phyloP scores from a whole-genome alignment of 2,113 vertebrate species.

The Hiodon tergisus region DNA sequence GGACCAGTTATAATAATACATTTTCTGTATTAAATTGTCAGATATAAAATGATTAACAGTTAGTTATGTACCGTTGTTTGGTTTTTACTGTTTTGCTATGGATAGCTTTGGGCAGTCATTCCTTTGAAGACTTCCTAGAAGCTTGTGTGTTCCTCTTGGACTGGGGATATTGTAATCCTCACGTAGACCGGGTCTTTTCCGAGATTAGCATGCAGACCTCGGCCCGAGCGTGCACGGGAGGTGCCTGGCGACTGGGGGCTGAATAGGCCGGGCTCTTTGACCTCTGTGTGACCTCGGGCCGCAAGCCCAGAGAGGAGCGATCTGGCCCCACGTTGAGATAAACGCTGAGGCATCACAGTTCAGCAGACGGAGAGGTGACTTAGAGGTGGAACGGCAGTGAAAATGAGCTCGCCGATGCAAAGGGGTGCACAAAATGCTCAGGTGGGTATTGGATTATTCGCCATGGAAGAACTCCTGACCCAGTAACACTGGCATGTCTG shows the following conservation, averaged over 20 bases:
- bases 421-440: not conserved
- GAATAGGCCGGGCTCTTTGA: conserved; percentile 11
- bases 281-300: conserved; percentile 10
- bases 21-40: too few species aligned
- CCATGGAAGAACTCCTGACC: not conserved
- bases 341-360: conserved; percentile 17
- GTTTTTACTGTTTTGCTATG: too few species aligned
- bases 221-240: too few species aligned
- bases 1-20: too few species aligned
- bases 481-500: not conserved
- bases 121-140: too few species aligned
- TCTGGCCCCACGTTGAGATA: not conserved
- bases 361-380: conserved; percentile 14
- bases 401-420: not conserved
- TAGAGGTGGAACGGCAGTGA: not conserved
- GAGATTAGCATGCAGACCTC: too few species aligned
- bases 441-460: not conserved
- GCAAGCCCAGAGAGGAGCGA: not conserved
- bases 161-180: too few species aligned
- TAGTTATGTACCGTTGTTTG: too few species aligned
- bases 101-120: too few species aligned
- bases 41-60: too few species aligned
- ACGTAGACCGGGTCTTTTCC: too few species aligned
- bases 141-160: too few species aligned
- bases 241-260: not conserved